Conservation (phyloP, 1,140 invertebrate species). For the Lutraria rhynchaena region DNA sequence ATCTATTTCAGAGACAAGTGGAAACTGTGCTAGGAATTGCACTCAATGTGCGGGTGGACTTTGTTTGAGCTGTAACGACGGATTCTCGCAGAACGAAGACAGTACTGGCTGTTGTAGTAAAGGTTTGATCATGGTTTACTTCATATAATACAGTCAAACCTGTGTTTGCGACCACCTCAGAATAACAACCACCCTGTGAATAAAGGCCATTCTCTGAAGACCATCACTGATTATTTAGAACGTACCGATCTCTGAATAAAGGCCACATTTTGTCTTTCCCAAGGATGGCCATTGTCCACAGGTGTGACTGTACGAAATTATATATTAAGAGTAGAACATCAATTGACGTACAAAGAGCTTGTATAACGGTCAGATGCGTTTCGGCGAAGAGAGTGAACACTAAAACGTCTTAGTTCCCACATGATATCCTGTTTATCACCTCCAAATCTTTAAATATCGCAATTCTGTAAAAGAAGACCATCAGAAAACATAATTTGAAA, state of each 20-base stretch:
- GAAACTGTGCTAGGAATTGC: conserved; percentile 1
- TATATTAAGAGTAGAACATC: background rate
- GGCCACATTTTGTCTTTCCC: too few species aligned
- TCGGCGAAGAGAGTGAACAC: too few species aligned
- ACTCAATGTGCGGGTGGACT: background rate
- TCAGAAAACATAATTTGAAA: too few species aligned
- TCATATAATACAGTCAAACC: background rate
- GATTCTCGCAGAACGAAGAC: background rate
- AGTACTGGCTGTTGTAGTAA: background rate
- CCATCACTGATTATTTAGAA: too few species aligned
- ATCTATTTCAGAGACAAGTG: conserved; percentile 3
- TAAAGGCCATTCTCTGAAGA: too few species aligned
- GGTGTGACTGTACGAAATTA: too few species aligned
- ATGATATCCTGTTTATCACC: too few species aligned
- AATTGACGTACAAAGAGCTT: background rate
- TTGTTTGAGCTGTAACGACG: background rate
- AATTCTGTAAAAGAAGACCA: background rate
- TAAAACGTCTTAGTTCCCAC: background rate
- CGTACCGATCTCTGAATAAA: too few species aligned
- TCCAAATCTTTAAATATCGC: background rate
- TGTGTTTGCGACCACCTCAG: too few species aligned
- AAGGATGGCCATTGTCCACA: too few species aligned
- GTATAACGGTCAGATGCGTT: background rate
- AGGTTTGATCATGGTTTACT: background rate
- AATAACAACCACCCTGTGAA: too few species aligned